Percentiles rank a stretch among this genome's conserved stretches.
These are phyloP conservation scores for Lytechinus variegatus DNA, from an alignment of 35 echinoderm and acorn worm genomes.

Conservation along the genomic window DNA sequence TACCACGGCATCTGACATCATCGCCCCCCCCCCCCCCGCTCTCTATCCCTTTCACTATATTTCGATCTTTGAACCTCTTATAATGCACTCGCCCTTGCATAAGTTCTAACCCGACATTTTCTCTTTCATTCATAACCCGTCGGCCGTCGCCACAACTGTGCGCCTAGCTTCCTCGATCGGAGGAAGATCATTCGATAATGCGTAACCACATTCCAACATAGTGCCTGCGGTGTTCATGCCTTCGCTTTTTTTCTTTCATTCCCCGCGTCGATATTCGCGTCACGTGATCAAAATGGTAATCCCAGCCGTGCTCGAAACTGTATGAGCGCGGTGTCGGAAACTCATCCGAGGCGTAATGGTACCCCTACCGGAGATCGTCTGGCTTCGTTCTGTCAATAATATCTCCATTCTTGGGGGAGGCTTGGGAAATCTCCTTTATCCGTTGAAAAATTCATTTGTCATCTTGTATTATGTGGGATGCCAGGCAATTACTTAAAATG, in stretches of 20 bases:
- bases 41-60: background rate
- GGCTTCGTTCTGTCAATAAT: background rate
- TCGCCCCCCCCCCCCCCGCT: background rate
- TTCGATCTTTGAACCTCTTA: background rate
- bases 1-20: background rate
- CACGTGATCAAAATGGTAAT: background rate
- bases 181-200: background rate
- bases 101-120: background rate
- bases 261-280: background rate
- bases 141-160: background rate
- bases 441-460: background rate
- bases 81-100: background rate
- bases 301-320: background rate
- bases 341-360: background rate
- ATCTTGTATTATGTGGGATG: background rate
- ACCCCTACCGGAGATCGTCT: background rate
- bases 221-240: background rate
- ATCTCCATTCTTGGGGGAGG: background rate
- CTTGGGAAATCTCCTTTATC: background rate
- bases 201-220: slow-evolving; percentile 1
- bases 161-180: background rate
- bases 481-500: background rate
- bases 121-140: background rate
- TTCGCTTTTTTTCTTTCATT: background rate
- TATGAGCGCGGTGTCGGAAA: background rate